Base-by-base conservation (phyloP, 2,113 vertebrate genomes). In the Ranitomeya imitator region DNA sequence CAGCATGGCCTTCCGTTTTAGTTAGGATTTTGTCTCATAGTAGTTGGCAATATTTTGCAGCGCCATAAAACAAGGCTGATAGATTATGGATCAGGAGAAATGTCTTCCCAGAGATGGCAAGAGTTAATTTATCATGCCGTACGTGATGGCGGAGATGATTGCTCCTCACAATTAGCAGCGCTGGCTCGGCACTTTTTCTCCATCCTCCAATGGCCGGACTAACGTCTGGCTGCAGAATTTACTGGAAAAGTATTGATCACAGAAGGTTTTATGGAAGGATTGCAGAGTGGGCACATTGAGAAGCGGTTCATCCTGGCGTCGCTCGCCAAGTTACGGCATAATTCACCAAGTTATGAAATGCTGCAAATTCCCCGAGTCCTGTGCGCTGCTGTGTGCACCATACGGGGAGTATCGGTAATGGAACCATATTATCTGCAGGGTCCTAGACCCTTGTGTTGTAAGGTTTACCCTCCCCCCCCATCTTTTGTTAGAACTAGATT, bases 231-330 rank as follows among this genome's bases (percentile, higher is more conserved):
- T 69, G 21, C 15, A 51, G 23, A 55, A 84, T 84, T 84, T 84
- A 84, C 82, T 54, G 82, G 82, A 84, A 84, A 71, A 18, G 63
- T 84, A 84, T 84, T 71, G 82, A 84, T 84, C 67, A 13, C 52
- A 67, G 12, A 84, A 67, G 14, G 52, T 71, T 84, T 84, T 15
- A 57, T 81, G 26, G 37, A 45, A 45, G 37, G 10, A 71, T 15
- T 84, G 82, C 63, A 84, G 82, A 84, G 21, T 71, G 63, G 82
- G 82, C 82, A 84, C 45, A 55, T 16, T 31, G 51, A 7, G 31
- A n/a, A 55, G n/a, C 15, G 15, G 63, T 14, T 69, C 61, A 23
- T 52, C 81, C 63, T 19, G 15, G 12, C 10, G 15, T 60, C 23
- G 15, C 31, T 59, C 60, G 57, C 63, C 82, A 84, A 55, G 65